Evolutionary conservation across 1,140 invertebrate species (phyloP).

Genomic region (Homarus americanus): DNA sequence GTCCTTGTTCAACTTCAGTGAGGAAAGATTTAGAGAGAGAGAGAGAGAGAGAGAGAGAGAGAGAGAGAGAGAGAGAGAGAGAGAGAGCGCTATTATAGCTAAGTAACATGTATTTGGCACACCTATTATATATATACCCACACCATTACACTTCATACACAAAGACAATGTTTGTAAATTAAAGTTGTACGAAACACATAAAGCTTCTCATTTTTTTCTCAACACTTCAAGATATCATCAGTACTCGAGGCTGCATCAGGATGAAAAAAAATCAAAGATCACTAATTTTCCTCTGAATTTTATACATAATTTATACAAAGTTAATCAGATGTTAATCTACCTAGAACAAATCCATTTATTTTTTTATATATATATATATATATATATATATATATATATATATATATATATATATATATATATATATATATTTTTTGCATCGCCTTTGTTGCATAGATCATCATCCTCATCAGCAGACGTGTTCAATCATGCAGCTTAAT

Average conservation of each 20-base stretch:
- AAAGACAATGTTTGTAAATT: too few relatives aligned
- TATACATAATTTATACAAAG: background rate
- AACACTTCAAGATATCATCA: too few relatives aligned
- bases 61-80: background rate
- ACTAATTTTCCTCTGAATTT: background rate
- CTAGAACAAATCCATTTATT: background rate
- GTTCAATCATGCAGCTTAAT: background rate
- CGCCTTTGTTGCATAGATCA: too few relatives aligned
- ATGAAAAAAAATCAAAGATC: background rate
- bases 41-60: background rate
- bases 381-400: slow-evolving; percentile 34
- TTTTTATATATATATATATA: background rate
- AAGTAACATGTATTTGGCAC: too few relatives aligned
- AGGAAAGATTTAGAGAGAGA: background rate
- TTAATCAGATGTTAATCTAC: background rate
- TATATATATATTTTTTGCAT: background rate
- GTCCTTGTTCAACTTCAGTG: too few relatives aligned
- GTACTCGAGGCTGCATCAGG: too few relatives aligned
- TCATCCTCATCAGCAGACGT: too few relatives aligned
- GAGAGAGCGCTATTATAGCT: too few relatives aligned
- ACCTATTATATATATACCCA: too few relatives aligned
- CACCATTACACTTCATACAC: too few relatives aligned
- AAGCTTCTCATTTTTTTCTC: too few relatives aligned
- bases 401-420: slow-evolving; percentile 1
- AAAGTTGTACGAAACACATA: too few relatives aligned